Evolutionary conservation across 1,140 invertebrate genomes (phyloP).

Genomic region (Drosophila virilis): DNA sequence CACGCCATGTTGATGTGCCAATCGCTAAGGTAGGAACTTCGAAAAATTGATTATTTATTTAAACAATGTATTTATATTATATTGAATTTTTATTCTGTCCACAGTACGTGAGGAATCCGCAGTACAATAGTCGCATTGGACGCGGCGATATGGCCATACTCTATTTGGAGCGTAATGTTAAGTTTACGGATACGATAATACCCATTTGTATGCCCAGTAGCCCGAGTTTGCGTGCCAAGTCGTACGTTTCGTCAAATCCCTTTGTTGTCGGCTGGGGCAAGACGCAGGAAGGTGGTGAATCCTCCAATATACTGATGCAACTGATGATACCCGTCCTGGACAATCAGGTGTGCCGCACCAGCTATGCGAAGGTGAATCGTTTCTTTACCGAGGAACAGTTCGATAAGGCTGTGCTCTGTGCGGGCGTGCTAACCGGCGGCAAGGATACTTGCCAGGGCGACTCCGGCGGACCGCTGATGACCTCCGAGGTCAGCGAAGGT

Average conservation of each 20-base stretch:
- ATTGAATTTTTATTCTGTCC: background rate
- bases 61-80: no score
- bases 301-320: conserved; percentile 87
- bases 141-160: conserved; percentile 75
- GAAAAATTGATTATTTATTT: no score
- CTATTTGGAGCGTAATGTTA: conserved; percentile 66
- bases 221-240: conserved; percentile 48
- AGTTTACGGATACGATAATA: conserved; percentile 53
- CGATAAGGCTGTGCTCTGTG: conserved; percentile 89
- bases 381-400: conserved; percentile 87
- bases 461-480: conserved; percentile 93
- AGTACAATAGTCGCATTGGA: conserved; percentile 67
- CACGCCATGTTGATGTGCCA: conserved; percentile 61
- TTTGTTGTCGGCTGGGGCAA: conserved; percentile 92
- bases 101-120: conserved; percentile 55
- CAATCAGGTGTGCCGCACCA: conserved; percentile 87
- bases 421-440: conserved; percentile 89
- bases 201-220: conserved; percentile 72
- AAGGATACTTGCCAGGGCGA: conserved; percentile 94
- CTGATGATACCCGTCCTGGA: conserved; percentile 89
- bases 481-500: conserved; percentile 66
- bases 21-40: conserved; percentile 42
- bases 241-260: conserved; percentile 85
- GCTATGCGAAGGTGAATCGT: conserved; percentile 86
- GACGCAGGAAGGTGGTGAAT: conserved; percentile 85